These are phyloP conservation scores for Drosophila cognata DNA, from an alignment of 2,888 invertebrate genomes.

Conservation along the genomic window DNA sequence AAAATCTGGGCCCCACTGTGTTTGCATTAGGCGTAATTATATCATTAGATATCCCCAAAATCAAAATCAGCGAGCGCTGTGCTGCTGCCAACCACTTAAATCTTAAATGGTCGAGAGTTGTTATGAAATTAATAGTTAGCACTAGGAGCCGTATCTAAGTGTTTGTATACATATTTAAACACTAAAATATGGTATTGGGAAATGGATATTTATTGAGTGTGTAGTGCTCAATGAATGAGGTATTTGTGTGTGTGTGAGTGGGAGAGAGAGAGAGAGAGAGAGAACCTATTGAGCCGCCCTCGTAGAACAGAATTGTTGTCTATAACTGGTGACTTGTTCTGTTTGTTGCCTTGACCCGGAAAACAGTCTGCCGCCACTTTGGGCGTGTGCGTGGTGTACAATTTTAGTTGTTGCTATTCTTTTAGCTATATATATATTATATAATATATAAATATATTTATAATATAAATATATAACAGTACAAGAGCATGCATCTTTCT, in stretches of 20 bases:
- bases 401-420: constrained; percentile 21
- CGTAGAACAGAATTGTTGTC: constrained; percentile 7
- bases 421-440: constrained; percentile 7
- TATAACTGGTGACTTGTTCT: constrained; percentile 17
- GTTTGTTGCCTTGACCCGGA: constrained; percentile 63
- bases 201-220: neutral
- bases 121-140: neutral
- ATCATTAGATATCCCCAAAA: constrained; percentile 22
- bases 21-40: constrained; percentile 30
- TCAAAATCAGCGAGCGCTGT: constrained; percentile 6
- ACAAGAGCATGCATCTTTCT: constrained; percentile 7
- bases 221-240: neutral
- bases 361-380: constrained; percentile 29
- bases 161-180: neutral
- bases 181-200: neutral
- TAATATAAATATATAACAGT: neutral
- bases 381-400: constrained; percentile 30
- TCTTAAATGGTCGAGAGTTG: constrained; percentile 2
- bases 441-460: constrained; percentile 2
- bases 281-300: constrained; percentile 12
- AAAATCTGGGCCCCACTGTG: constrained; percentile 15
- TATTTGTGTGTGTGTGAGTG: neutral
- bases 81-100: constrained; percentile 4
- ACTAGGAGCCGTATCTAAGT: neutral
- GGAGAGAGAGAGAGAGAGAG: neutral